Conservation (phyloP, 2,113 vertebrate species). For the Daboia siamensis region DNA sequence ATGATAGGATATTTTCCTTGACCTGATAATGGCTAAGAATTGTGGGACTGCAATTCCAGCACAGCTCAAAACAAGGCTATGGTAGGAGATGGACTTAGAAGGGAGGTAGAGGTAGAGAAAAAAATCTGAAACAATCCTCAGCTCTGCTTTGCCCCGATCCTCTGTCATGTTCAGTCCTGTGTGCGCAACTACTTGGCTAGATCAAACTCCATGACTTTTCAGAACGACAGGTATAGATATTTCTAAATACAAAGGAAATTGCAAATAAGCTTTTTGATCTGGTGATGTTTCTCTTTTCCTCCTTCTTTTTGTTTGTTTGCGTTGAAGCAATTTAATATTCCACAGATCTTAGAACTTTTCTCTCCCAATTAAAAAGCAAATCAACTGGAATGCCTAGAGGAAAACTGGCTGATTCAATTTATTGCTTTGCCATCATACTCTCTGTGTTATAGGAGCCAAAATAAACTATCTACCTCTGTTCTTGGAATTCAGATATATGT, state of each 20-base stretch:
- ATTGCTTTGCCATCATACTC: slow-evolving; percentile 52
- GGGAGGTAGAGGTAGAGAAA: neutral
- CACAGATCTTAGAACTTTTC: slow-evolving; percentile 63
- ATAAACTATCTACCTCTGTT: slow-evolving; percentile 55
- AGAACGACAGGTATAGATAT: slow-evolving; percentile 61
- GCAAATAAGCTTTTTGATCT: slow-evolving; percentile 52
- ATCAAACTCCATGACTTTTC: slow-evolving; percentile 56
- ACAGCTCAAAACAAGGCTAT: neutral
- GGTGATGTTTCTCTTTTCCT: slow-evolving; percentile 23
- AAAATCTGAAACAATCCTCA: neutral
- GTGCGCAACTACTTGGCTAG: slow-evolving; percentile 57
- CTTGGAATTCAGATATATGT: slow-evolving; percentile 46
- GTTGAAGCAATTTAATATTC: slow-evolving; percentile 52
- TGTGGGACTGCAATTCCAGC: neutral
- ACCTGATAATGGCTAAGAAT: neutral
- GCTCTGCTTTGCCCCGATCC: slow-evolving; percentile 42
- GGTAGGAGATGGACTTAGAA: neutral
- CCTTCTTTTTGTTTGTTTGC: neutral
- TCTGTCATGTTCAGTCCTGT: slow-evolving; percentile 64
- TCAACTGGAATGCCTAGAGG: slow-evolving; percentile 52
- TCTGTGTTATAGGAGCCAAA: slow-evolving; percentile 51
- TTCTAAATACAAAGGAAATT: slow-evolving; percentile 63
- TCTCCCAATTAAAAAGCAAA: slow-evolving; percentile 56
- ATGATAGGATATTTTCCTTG: neutral
- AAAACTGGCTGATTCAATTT: slow-evolving; percentile 51